Evolutionary conservation across 2,888 invertebrate genomes (phyloP).

Genomic region (Clanis bilineata): DNA sequence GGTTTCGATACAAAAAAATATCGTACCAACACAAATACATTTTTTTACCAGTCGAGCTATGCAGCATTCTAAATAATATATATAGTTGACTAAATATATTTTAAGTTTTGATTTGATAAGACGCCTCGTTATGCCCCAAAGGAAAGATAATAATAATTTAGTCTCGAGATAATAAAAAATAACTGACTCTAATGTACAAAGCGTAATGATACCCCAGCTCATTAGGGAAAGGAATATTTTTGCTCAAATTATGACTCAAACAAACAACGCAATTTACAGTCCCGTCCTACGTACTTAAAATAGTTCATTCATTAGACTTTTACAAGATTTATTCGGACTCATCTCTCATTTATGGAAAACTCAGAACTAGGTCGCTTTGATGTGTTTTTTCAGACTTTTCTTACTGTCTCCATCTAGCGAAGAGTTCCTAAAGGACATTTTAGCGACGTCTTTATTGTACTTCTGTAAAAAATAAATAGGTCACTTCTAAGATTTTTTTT

Average conservation of each 20-base stretch:
- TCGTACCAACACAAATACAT: too few relatives aligned
- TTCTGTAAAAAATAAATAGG: conserved; percentile 4
- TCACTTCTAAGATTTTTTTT: not conserved
- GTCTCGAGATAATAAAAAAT: too few relatives aligned
- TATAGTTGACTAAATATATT: too few relatives aligned
- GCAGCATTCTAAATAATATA: too few relatives aligned
- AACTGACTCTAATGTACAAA: too few relatives aligned
- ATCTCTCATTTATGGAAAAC: conserved; percentile 1
- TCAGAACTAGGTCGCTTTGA: conserved; percentile 2
- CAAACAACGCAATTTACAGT: conserved; percentile 1
- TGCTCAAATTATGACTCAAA: not conserved
- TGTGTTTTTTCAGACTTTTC: not conserved
- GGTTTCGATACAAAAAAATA: too few relatives aligned
- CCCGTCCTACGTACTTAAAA: not conserved
- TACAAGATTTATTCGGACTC: not conserved
- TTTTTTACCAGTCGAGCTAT: too few relatives aligned
- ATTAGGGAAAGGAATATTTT: not conserved
- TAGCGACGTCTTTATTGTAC: conserved; percentile 4
- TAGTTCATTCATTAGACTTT: conserved; percentile 7
- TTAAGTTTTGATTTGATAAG: too few relatives aligned
- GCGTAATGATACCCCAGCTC: not conserved
- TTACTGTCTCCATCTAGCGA: not conserved
- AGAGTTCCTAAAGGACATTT: conserved; percentile 3
- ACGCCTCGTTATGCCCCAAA: too few relatives aligned
- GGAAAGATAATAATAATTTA: too few relatives aligned